A percentile compares a stretch with the other conserved stretches of the same genome.
phyloP scores from a whole-genome alignment of 1,140 invertebrate species.

The Alviniconcha marisindica region DNA sequence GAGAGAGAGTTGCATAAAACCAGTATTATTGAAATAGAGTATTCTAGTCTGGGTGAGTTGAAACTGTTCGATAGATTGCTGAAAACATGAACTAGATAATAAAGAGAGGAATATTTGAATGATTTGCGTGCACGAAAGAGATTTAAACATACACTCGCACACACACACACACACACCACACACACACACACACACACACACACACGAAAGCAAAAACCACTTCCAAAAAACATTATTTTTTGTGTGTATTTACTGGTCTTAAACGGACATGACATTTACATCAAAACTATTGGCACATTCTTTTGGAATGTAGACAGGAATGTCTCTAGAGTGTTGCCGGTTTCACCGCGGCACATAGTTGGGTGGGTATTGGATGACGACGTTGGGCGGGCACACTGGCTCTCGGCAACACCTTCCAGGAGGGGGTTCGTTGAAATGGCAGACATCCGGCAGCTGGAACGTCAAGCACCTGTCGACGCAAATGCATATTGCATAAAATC shows the following conservation, averaged over 20 bases:
- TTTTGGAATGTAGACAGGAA: too few species aligned
- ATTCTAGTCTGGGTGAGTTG: too few species aligned
- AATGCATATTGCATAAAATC: not conserved
- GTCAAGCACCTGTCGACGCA: constrained; percentile 48
- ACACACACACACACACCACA: not conserved
- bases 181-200: not conserved
- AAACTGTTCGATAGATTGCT: too few species aligned
- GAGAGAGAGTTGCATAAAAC: constrained; percentile 17
- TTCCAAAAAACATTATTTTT: too few species aligned
- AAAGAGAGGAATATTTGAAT: not conserved
- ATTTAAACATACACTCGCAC: not conserved
- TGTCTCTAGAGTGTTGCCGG: too few species aligned
- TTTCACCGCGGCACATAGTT: constrained; percentile 48
- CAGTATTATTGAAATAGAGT: not conserved
- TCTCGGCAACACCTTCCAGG: constrained; percentile 55
- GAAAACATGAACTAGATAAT: not conserved
- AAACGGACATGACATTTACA: too few species aligned
- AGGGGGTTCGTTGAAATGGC: constrained; percentile 47
- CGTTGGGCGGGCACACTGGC: constrained; percentile 47
- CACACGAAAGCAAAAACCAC: too few species aligned
- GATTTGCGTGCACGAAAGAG: not conserved
- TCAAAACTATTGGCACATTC: too few species aligned
- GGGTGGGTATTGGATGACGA: constrained; percentile 49
- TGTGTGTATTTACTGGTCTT: too few species aligned
- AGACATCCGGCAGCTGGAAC: constrained; percentile 53